These are phyloP conservation scores for Platycnemis pennipes DNA, from an alignment of 2,888 invertebrate genomes.

Conservation along the genomic window DNA sequence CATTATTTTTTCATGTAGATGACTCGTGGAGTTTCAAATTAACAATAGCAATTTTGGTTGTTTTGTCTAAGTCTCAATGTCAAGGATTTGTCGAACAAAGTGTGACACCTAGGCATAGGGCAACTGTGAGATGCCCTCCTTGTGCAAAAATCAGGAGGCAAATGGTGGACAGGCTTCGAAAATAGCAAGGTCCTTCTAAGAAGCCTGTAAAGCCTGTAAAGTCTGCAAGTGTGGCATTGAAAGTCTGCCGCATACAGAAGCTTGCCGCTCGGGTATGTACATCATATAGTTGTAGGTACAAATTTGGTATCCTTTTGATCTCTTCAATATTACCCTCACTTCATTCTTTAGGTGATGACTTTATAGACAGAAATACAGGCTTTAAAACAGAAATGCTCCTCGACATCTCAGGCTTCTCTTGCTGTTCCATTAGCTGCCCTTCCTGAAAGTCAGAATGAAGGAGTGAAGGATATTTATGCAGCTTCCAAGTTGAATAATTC, in stretches of 20 bases:
- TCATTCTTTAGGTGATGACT: background rate
- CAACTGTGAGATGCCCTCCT: background rate
- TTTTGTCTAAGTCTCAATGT: background rate
- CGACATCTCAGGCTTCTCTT: background rate
- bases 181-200: background rate
- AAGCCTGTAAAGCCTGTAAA: too few species aligned
- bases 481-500: constrained; percentile 67
- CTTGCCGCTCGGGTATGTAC: too few species aligned
- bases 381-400: background rate
- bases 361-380: background rate
- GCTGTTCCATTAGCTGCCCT: background rate
- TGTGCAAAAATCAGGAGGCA: background rate
- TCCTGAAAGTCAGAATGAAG: background rate
- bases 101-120: background rate
- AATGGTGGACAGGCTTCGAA: background rate
- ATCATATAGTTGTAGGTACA: background rate
- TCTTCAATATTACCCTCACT: background rate
- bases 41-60: too few species aligned
- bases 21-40: too few species aligned
- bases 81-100: background rate
- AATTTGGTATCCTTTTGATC: background rate
- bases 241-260: background rate
- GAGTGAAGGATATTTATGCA: constrained; percentile 15
- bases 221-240: background rate
- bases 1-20: too few species aligned